Percentiles rank a stretch among this genome's conserved stretches.
Evolutionary conservation across 2,797 vertebrate species (phyloP).

Genomic region (Melanogrammus aeglefinus): DNA sequence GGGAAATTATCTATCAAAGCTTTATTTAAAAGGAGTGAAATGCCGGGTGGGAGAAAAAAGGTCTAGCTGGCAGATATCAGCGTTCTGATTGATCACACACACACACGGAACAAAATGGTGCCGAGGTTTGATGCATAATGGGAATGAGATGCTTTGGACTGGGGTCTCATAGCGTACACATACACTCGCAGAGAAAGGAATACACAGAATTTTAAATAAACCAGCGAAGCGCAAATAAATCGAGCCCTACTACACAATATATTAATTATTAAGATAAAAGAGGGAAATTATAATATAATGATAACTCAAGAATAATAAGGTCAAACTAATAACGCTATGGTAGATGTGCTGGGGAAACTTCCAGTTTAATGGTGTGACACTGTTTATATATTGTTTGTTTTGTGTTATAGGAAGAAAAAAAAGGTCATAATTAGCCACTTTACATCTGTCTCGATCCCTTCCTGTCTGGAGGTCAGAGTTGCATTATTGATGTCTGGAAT

Average conservation of each 20-base stretch:
- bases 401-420: neutral
- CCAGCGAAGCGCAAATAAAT: neutral
- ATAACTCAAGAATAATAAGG: neutral
- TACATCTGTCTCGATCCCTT: constrained; percentile 33
- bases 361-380: neutral
- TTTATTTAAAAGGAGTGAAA: constrained; percentile 13
- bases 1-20: constrained; percentile 21
- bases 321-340: neutral
- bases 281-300: too few relatives aligned
- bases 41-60: constrained; percentile 8
- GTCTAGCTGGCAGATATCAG: neutral
- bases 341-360: neutral
- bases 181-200: neutral
- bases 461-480: constrained; percentile 39
- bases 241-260: too few relatives aligned
- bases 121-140: neutral
- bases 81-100: neutral
- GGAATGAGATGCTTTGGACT: neutral
- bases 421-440: constrained; percentile 52
- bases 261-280: too few relatives aligned
- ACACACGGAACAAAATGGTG: neutral
- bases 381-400: neutral
- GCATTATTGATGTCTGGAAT: constrained; percentile 57
- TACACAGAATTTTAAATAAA: neutral
- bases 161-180: neutral